These are phyloP conservation scores for Cordilura impudica DNA, from an alignment of 2,888 invertebrate species.

Conservation along the genomic window DNA sequence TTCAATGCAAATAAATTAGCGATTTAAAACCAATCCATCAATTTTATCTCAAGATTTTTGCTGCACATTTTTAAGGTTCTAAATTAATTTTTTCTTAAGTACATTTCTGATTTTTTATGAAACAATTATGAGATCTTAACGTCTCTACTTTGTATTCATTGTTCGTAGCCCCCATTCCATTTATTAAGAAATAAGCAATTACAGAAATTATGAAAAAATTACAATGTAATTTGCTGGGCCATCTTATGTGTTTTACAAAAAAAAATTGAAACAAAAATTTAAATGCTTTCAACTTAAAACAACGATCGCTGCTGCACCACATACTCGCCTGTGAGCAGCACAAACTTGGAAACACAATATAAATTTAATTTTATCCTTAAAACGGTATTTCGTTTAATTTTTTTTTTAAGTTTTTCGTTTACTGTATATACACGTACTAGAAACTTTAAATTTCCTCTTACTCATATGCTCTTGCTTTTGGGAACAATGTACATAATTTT, in stretches of 20 bases:
- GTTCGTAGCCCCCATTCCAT: conserved; percentile 69
- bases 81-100: no score
- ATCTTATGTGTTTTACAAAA: not conserved
- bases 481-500: not conserved
- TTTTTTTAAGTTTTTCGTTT: conserved; percentile 21
- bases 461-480: not conserved
- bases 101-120: no score
- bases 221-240: conserved; percentile 71
- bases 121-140: no score
- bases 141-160: conserved; percentile 18
- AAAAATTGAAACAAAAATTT: not conserved
- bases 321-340: not conserved
- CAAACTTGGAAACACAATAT: conserved; percentile 45
- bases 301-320: not conserved
- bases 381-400: conserved; percentile 29
- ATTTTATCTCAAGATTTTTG: no score
- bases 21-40: no score
- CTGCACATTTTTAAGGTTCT: no score
- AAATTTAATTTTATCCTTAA: conserved; percentile 54
- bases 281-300: conserved; percentile 4
- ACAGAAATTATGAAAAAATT: conserved; percentile 76
- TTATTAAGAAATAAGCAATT: conserved; percentile 77
- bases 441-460: conserved; percentile 43
- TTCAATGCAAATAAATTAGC: no score
- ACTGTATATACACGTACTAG: conserved; percentile 51